These are phyloP conservation scores for Phrixothrix hirtus DNA, from an alignment of 2,888 invertebrate species.

Conservation along the genomic window DNA sequence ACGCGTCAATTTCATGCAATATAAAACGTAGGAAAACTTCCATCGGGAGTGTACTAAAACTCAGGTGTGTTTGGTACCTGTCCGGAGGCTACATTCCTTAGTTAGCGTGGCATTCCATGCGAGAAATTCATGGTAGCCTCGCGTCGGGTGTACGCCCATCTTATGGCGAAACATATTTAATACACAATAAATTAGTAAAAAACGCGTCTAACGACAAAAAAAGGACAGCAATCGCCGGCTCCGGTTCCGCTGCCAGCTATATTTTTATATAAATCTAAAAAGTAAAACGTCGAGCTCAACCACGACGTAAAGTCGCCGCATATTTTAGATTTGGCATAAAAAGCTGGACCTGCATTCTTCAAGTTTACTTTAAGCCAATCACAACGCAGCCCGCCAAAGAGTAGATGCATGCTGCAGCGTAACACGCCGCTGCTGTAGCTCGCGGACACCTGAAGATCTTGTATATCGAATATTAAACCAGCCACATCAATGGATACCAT, in stretches of 20 bases:
- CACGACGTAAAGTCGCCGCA: conserved; percentile 21
- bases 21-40: conserved; percentile 31
- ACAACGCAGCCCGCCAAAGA: conserved; percentile 31
- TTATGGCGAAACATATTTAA: conserved; percentile 22
- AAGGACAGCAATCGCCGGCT: conserved; percentile 7
- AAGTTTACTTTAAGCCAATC: conserved; percentile 24
- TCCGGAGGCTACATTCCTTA: conserved; percentile 56
- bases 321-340: conserved; percentile 28
- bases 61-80: conserved; percentile 57
- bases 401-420: conserved; percentile 20
- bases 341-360: conserved; percentile 32
- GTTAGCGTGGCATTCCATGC: conserved; percentile 53
- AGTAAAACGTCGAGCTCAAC: conserved; percentile 9
- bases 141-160: conserved; percentile 19
- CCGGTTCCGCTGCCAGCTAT: conserved; percentile 12
- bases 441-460: too few species aligned
- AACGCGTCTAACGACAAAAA: conserved; percentile 9
- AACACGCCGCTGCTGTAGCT: conserved; percentile 23
- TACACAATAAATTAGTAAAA: conserved; percentile 22
- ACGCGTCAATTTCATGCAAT: conserved; percentile 6
- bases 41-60: conserved; percentile 49
- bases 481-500: too few species aligned
- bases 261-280: conserved; percentile 17
- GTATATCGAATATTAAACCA: too few species aligned
- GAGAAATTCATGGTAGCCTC: conserved; percentile 48